Conservation (phyloP, 2,797 vertebrate genomes). For the Platyrinchus mystaceus region DNA sequence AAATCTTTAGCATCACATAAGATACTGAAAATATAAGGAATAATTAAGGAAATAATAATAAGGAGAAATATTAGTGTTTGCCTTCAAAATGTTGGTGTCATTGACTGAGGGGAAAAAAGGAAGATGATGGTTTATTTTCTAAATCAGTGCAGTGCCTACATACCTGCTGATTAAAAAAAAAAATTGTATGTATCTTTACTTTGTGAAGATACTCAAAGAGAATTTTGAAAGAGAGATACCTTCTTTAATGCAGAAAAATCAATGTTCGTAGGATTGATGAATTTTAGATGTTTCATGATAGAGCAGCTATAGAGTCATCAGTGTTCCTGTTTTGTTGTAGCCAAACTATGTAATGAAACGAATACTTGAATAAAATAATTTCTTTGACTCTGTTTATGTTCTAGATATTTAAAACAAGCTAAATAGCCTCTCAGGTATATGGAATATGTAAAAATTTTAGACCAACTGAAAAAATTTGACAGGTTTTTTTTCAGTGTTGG, state of each 20-base stretch:
- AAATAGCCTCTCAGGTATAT: not conserved
- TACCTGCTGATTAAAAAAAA: not conserved
- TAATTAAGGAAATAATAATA: too few species aligned
- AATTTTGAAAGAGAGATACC: not conserved
- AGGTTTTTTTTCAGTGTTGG: accelerated
- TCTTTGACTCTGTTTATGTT: not conserved
- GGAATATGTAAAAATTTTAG: not conserved
- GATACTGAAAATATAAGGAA: not conserved
- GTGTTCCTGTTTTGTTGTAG: not conserved
- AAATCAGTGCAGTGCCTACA: not conserved
- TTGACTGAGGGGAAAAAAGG: not conserved
- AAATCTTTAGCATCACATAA: not conserved
- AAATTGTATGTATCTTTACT: not conserved
- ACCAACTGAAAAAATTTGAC: not conserved
- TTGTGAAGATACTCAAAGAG: not conserved
- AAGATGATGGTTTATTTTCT: not conserved
- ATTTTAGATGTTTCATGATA: not conserved
- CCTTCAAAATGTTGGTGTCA: not conserved
- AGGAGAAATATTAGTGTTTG: not conserved
- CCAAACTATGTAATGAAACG: not conserved
- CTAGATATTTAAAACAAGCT: not conserved
- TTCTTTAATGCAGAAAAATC: not conserved
- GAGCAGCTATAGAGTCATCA: not conserved
- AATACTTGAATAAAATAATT: not conserved
- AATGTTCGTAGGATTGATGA: not conserved